phyloP scores from a whole-genome alignment of 2,113 vertebrate genomes.

The Dasyornis broadbenti region DNA sequence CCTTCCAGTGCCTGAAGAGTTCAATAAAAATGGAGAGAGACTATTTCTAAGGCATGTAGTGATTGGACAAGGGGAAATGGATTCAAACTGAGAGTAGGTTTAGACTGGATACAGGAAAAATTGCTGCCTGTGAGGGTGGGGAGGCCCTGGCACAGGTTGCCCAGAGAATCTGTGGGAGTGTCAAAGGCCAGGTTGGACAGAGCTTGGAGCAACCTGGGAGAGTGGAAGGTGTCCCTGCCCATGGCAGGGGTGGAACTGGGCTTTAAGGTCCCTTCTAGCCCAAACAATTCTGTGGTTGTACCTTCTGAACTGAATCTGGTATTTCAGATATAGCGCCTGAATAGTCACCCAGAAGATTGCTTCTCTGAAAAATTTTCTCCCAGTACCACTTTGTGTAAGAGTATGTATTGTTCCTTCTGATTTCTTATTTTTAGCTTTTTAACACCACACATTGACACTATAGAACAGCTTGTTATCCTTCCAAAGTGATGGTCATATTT shows the following conservation, averaged over 20 bases:
- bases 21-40: neutral
- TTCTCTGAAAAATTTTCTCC: neutral
- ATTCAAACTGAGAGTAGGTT: neutral
- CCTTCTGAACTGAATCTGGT: neutral
- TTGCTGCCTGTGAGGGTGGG: fast-evolving
- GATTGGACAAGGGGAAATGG: too few relatives aligned
- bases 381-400: neutral
- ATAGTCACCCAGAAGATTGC: neutral
- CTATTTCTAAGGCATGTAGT: neutral
- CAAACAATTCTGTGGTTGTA: neutral
- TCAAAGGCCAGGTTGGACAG: fast-evolving
- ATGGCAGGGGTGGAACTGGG: fast-evolving
- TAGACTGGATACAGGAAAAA: neutral
- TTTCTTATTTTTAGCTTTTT: neutral
- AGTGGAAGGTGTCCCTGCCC: neutral
- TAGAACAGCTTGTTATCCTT: neutral
- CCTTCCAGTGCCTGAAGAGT: neutral
- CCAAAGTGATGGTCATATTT: neutral
- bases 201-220: fast-evolving
- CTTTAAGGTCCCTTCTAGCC: neutral
- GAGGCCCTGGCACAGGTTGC: neutral
- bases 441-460: neutral
- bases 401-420: neutral
- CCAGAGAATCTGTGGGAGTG: neutral
- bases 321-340: neutral